Evolutionary conservation across 2,888 invertebrate species (phyloP), one percentile per base, ranked within the genome.

Genomic region (Athalia cordata): DNA sequence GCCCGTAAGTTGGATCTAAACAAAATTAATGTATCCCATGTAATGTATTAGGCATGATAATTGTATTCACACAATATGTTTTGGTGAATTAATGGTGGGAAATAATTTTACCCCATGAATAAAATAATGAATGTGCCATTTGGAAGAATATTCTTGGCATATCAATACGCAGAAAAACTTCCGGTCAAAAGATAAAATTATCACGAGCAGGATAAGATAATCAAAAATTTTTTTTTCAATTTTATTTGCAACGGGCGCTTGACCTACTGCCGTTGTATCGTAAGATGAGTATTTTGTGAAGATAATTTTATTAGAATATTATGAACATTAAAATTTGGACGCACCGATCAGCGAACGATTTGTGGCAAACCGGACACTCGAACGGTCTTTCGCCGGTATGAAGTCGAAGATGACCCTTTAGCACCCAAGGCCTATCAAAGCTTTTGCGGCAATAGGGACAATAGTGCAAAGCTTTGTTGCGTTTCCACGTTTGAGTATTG

Each of bases 381-480:
- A 94, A 95, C 0, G 95, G 95, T 49, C 94, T 90, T 85, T 95
- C 95, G 0, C 95, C 95, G 0, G 95, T 95, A 85, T 95, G 95
- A 4, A 94, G 91, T 0, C 95, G 91, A 81, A 93, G 88, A 84
- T 95, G 95, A 0, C 94, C 94, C 83, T 94, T 93, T 68, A 95
- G 89, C 52, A 94, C 94, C 95, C 95, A 95, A 6, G 94, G 94
- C 5, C 94, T 91, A 87, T 95, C 93, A 87, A 95, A 95, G 8
- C 92, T 92, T 87, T 94, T 95, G 0, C 92, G 92, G 84, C 95
- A 95, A 85, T 92, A 92, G 0, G 91, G 89, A 83, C 93, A 93
- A 50, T 90, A 90, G 88, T 93, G 93, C 80, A 88, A 88, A 0
- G 90, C 88, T 76, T 92, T 91, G 77, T 84, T 84, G 57, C 87